Percentiles rank a stretch among this genome's conserved stretches.
phyloP scores from a whole-genome alignment of 2,797 vertebrate genomes.

The Taeniopygia guttata region DNA sequence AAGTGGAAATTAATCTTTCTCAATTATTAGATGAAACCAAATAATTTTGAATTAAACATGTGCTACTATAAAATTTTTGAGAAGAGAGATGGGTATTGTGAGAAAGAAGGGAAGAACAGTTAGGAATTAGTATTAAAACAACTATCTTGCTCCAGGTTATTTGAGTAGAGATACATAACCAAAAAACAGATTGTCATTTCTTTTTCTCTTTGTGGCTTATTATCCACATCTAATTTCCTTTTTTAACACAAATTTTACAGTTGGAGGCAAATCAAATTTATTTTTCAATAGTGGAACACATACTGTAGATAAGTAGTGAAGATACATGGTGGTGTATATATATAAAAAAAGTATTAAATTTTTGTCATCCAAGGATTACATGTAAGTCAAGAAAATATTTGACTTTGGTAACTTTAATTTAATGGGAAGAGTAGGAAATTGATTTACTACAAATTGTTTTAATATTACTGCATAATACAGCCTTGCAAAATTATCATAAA shows the following conservation, averaged over 20 bases:
- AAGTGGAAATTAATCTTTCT: neutral
- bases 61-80: neutral
- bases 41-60: neutral
- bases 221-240: neutral
- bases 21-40: neutral
- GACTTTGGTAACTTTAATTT: neutral
- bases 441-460: constrained; percentile 10
- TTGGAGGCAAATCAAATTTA: neutral
- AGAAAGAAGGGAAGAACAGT: neutral
- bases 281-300: neutral
- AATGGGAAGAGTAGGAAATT: neutral
- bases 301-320: neutral
- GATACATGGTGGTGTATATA: too few relatives aligned
- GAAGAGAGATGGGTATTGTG: constrained; percentile 31
- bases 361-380: neutral
- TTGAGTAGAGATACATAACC: neutral
- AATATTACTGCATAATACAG: neutral
- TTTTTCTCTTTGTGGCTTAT: neutral
- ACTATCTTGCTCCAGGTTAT: neutral
- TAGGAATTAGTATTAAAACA: neutral
- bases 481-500: neutral
- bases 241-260: neutral
- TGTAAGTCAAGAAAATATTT: neutral
- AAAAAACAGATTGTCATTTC: neutral
- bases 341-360: neutral